Base-by-base conservation (phyloP, 2,797 vertebrate species). In the Rhinatrema bivittatum region DNA sequence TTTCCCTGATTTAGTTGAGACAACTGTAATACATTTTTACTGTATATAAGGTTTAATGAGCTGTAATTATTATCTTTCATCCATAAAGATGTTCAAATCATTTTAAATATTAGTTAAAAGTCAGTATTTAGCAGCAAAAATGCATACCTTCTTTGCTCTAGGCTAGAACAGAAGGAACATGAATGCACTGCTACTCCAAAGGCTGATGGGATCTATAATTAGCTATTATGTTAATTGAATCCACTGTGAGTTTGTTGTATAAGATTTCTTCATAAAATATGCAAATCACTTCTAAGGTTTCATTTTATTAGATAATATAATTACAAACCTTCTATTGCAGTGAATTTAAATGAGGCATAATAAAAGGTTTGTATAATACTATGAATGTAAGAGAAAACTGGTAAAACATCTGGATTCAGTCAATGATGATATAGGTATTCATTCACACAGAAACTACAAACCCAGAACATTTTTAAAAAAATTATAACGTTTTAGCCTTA, bases 271-370 rank as follows among this genome's bases (percentile, higher is more conserved):
- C 82, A 87, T 91, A 85, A 84, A 81, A 74, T 79, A 81, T 82
- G 81, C 81, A 84, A 83, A 87, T 84, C 65, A 59, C 70, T 75
- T 65, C 6, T 31, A 64, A 73, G 72, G 62, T 74, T 81, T 72
- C 69, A 63, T 87, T 80, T 90, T 91, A 90, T 86, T 86, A 84
- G 84, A 66, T 71, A 85, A 76, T 86, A 81, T 84, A 87, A 90
- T 88, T 82, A 76, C 84, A 84, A 81, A 78, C 69, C 59, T 63
- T 72, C 66, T 72, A 68, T 74, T 75, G 50, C 53, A 65, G 33
- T 55, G 80, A 71, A 68, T 79, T 66, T 69, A 45, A 60, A 67
- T 62, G 63, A 80, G 50, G 53, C 33, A 16, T 61, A 70, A 76
- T 72, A 67, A 41, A 74, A 67, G 66, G 50, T 38, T 51, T 64